A percentile compares a stretch with the other conserved stretches of the same genome.
Conservation (phyloP, 2,113 vertebrate species). For the Chaetodon auriga region DNA sequence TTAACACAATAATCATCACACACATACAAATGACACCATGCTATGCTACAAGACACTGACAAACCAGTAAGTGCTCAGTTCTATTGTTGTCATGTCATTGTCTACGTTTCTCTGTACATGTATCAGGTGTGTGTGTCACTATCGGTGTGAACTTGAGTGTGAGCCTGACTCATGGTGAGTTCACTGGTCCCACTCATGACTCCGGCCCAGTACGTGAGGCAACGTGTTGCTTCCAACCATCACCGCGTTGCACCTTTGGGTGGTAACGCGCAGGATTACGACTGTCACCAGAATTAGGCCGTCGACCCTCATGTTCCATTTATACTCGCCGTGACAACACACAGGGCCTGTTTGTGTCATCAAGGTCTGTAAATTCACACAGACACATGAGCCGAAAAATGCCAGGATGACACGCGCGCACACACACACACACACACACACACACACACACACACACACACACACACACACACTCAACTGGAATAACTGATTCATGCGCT, state of each 20-base stretch:
- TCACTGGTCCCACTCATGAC: constrained; percentile 46
- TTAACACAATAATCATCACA: background rate
- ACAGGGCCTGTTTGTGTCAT: constrained; percentile 9
- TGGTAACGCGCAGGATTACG: constrained; percentile 25
- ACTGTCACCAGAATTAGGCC: constrained; percentile 33
- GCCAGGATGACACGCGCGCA: constrained; percentile 16
- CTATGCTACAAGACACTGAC: background rate
- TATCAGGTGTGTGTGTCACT: constrained; percentile 19
- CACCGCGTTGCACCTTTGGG: constrained; percentile 42
- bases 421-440: constrained; percentile 38
- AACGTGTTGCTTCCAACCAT: constrained; percentile 31
- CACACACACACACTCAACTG: constrained; percentile 20
- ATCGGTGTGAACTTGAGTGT: constrained; percentile 41
- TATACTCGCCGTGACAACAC: constrained; percentile 30
- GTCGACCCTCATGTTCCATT: constrained; percentile 27
- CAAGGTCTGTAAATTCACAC: constrained; percentile 8
- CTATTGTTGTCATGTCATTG: background rate
- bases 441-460: constrained; percentile 27
- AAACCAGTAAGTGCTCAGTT: background rate
- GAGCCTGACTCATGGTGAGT: constrained; percentile 60
- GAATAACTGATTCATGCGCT: background rate
- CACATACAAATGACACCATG: background rate
- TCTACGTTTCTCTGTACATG: background rate
- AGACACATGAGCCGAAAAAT: constrained; percentile 6
- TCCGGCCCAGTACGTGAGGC: background rate